Percentiles rank a stretch among this genome's conserved stretches.
phyloP scores from a whole-genome alignment of 2,888 invertebrate genomes.

The Cinara cedri region DNA sequence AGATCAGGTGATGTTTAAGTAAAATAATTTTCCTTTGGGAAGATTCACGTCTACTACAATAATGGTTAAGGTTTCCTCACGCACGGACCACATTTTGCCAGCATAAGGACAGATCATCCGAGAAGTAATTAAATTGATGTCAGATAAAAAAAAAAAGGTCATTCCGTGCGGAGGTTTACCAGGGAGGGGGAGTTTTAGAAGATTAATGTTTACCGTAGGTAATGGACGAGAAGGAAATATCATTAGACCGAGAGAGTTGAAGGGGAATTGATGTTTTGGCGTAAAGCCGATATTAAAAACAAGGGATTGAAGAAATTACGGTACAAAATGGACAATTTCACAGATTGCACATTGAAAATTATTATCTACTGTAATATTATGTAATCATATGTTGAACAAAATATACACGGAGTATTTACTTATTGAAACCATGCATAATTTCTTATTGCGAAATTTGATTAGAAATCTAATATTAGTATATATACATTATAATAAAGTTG shows the following conservation, averaged over 20 bases:
- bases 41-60: neutral
- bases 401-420: too few relatives aligned
- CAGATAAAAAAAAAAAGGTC: slow-evolving; percentile 43
- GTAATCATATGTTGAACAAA: too few relatives aligned
- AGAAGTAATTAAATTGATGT: slow-evolving; percentile 44
- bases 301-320: neutral
- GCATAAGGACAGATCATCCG: slow-evolving; percentile 28
- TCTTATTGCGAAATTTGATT: too few relatives aligned
- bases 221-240: slow-evolving; percentile 39
- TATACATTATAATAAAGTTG: too few relatives aligned
- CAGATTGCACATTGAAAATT: neutral
- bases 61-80: too few relatives aligned
- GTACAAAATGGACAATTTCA: neutral
- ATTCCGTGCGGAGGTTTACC: slow-evolving; percentile 7
- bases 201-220: slow-evolving; percentile 42
- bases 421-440: too few relatives aligned
- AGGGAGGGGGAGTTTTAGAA: neutral
- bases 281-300: slow-evolving; percentile 16
- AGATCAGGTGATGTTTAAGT: neutral
- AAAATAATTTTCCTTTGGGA: neutral
- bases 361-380: too few relatives aligned
- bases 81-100: neutral
- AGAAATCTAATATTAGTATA: too few relatives aligned
- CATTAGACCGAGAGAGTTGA: neutral
- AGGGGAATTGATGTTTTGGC: slow-evolving; percentile 21